These are phyloP conservation scores for Percopsis omiscomaycus DNA, from an alignment of 2,797 vertebrate species.

Conservation along the genomic window DNA sequence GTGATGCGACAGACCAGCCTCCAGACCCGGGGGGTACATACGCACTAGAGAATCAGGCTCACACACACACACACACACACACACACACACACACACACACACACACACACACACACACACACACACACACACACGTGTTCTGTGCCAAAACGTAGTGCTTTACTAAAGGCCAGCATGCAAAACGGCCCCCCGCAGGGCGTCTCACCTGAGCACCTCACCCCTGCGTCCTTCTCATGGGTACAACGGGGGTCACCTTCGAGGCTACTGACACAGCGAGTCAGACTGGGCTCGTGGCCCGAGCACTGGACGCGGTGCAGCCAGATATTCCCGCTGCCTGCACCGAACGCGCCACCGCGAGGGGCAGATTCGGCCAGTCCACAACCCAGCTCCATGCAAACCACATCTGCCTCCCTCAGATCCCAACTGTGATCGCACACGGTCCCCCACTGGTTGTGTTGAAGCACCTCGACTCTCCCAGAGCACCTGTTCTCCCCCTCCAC, in stretches of 20 bases:
- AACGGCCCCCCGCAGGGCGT: not conserved
- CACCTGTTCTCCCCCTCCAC: slow-evolving; percentile 67
- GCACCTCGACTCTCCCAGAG: slow-evolving; percentile 77
- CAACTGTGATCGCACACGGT: slow-evolving; percentile 75
- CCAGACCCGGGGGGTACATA: too few species aligned
- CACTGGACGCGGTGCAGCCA: slow-evolving; percentile 71
- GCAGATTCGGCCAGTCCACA: slow-evolving; percentile 71
- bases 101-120: too few species aligned
- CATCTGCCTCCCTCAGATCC: slow-evolving; percentile 71
- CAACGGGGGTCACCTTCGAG: slow-evolving; percentile 60
- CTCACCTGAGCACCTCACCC: slow-evolving; percentile 78
- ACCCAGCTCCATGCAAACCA: slow-evolving; percentile 77
- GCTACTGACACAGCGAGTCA: slow-evolving; percentile 64
- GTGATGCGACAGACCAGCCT: too few species aligned
- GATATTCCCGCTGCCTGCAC: slow-evolving; percentile 59
- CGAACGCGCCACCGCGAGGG: slow-evolving; percentile 43
- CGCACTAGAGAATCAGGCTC: too few species aligned
- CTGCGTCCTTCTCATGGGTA: slow-evolving; percentile 68
- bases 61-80: too few species aligned
- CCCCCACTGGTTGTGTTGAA: slow-evolving; percentile 71
- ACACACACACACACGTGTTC: too few species aligned
- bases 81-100: too few species aligned
- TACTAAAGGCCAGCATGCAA: too few species aligned
- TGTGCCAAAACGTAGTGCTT: too few species aligned
- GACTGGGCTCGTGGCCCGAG: slow-evolving; percentile 69